phyloP scores from a whole-genome alignment of 2,113 vertebrate species.

The Xiphorhynchus elegans region DNA sequence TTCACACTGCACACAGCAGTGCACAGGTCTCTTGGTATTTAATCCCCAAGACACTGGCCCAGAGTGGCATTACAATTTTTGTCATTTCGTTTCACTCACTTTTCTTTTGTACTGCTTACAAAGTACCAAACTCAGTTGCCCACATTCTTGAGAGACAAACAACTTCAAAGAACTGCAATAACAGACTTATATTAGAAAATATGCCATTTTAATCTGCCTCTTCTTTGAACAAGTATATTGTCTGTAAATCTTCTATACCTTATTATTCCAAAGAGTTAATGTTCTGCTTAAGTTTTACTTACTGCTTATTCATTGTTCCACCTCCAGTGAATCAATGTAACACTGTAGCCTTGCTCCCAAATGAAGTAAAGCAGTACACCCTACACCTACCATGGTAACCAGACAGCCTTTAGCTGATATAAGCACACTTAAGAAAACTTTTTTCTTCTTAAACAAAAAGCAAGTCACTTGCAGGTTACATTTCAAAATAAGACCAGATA shows the following conservation, averaged over 20 bases:
- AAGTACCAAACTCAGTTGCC: not conserved
- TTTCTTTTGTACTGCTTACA: not conserved
- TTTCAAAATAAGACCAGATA: not conserved
- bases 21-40: not conserved
- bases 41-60: not conserved
- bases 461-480: not conserved
- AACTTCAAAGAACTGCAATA: not conserved
- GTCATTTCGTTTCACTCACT: not conserved
- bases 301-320: not conserved
- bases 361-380: not conserved
- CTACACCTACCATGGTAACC: not conserved
- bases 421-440: not conserved
- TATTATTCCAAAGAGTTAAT: not conserved
- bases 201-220: not conserved
- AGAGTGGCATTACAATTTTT: not conserved
- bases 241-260: not conserved
- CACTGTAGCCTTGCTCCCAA: not conserved
- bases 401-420: not conserved
- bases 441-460: not conserved
- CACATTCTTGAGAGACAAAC: not conserved
- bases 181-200: not conserved
- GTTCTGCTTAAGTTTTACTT: not conserved
- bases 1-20: not conserved
- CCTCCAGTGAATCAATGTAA: not conserved
- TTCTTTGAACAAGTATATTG: not conserved